Evolutionary conservation across 2,797 vertebrate species (phyloP), one percentile per base, ranked within the genome.

Genomic region (Acanthornis magna): DNA sequence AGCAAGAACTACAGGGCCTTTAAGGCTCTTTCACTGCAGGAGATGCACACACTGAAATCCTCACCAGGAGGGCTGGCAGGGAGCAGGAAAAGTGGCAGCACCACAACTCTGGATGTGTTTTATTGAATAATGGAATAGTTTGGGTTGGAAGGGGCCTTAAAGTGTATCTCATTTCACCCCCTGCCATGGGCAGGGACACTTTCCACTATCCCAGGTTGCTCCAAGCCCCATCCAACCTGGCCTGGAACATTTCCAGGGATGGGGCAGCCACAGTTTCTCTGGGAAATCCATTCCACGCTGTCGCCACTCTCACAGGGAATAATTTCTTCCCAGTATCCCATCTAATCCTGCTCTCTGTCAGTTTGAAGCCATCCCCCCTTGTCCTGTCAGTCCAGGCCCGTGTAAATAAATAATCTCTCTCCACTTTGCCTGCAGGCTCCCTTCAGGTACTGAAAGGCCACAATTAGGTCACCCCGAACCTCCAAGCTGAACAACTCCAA

Each of bases 41-140:
- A 68, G 36, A 61, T n/a, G 73, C 10, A 10, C 11, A 47, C 45
- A 10, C 29, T 40, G 8, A 58, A 61, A 47, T 2, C 10, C 26
- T 32, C 11, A 30, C 20, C 13, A 11, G 73, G 11, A 87, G 29
- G 45, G 26, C 8, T 25, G 30, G 29, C 11, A 60, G 16, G 15
- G 48, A 71, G 45, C 15, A 51, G 47, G 17, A n/a, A 23, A 60
- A 65, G 34, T 0, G 29, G 45, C 57, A 83, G 40, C 57, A 68
- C 14, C 3, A 2, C 0, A 0, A 63, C 36, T 61, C 58, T 9
- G 45, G 40, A 45, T 43, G 57, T 0, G 16, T 38, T 63, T 63
- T 16, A 30, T 0, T 25, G 60, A 48, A 48, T 20, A 26, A 23
- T 12, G 34, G 30, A 85, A 78, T 11, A 32, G 22, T 29, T 47